Evolutionary conservation across 2,888 invertebrate genomes (phyloP).

Genomic region (Caenorhabditis zanzibari): DNA sequence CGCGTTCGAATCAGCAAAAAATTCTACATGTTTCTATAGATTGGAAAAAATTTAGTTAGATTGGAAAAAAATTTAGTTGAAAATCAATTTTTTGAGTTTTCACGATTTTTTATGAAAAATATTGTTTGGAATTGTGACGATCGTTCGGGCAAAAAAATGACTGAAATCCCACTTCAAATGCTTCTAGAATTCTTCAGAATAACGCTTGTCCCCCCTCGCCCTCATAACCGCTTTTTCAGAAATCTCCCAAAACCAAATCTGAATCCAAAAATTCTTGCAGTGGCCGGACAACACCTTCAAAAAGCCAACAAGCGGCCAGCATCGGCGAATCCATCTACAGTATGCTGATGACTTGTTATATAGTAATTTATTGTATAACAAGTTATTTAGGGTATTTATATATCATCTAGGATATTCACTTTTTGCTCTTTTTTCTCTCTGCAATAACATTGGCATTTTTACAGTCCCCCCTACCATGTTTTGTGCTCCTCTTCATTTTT

Average conservation of each 20-base stretch:
- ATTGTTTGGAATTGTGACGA: too few relatives aligned
- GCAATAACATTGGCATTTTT: background rate
- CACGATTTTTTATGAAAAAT: too few relatives aligned
- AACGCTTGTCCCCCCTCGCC: too few relatives aligned
- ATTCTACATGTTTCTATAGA: too few relatives aligned
- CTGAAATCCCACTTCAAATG: too few relatives aligned
- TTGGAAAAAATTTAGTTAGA: too few relatives aligned
- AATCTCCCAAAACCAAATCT: conserved; percentile 54
- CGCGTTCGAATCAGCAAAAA: too few relatives aligned
- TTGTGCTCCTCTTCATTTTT: conserved; percentile 13
- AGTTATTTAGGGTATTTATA: conserved; percentile 31
- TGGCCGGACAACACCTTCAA: conserved; percentile 24
- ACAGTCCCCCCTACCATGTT: conserved; percentile 28
- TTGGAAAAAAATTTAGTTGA: too few relatives aligned
- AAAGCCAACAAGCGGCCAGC: conserved; percentile 51
- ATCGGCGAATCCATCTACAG: conserved; percentile 50
- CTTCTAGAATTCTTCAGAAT: too few relatives aligned
- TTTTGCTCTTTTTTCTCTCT: conserved; percentile 16
- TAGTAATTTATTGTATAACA: conserved; percentile 33
- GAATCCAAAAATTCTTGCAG: conserved; percentile 31
- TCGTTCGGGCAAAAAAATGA: too few relatives aligned
- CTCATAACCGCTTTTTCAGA: conserved; percentile 32
- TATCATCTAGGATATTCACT: conserved; percentile 56
- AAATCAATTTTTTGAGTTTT: too few relatives aligned
- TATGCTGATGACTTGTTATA: conserved; percentile 11